These are phyloP conservation scores for Drosophila siamana DNA, from an alignment of 2,888 invertebrate species.

Conservation along the genomic window DNA sequence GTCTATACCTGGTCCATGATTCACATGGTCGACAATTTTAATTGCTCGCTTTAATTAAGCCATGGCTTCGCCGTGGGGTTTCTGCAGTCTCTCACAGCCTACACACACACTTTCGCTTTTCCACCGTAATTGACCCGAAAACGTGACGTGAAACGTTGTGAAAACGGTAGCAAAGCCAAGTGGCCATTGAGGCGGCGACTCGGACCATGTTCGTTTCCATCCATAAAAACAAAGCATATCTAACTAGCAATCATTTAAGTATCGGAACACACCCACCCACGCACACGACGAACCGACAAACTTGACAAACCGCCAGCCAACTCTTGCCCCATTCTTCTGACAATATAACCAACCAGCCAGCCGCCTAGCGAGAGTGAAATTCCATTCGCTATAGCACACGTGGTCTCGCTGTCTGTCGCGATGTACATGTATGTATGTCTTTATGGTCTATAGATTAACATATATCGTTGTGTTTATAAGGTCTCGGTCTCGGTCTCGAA, in stretches of 20 bases:
- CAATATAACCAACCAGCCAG: constrained; percentile 8
- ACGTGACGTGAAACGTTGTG: constrained; percentile 56
- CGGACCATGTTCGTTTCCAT: constrained; percentile 33
- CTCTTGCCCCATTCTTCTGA: background rate
- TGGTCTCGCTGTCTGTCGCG: constrained; percentile 21
- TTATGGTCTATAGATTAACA: constrained; percentile 40
- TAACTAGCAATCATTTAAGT: constrained; percentile 69
- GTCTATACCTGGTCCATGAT: constrained; percentile 38
- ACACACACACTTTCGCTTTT: constrained; percentile 39
- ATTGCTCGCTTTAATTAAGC: constrained; percentile 51
- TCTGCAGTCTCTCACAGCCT: background rate
- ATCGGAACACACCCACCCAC: constrained; percentile 65
- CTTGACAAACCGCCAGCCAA: constrained; percentile 14
- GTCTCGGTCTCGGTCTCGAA: constrained; percentile 22
- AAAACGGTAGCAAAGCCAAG: constrained; percentile 44
- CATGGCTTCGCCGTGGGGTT: background rate
- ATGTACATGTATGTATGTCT: constrained; percentile 10
- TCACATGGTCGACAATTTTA: constrained; percentile 53
- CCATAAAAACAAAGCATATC: constrained; percentile 50
- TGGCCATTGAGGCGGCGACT: constrained; percentile 4
- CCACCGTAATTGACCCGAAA: constrained; percentile 67
- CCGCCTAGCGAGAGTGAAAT: constrained; percentile 65
- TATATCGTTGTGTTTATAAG: constrained; percentile 52
- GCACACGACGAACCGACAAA: constrained; percentile 7
- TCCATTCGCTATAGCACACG: constrained; percentile 58